These are phyloP conservation scores for Anthoscopus minutus DNA, from an alignment of 2,113 vertebrate genomes.

Conservation along the genomic window DNA sequence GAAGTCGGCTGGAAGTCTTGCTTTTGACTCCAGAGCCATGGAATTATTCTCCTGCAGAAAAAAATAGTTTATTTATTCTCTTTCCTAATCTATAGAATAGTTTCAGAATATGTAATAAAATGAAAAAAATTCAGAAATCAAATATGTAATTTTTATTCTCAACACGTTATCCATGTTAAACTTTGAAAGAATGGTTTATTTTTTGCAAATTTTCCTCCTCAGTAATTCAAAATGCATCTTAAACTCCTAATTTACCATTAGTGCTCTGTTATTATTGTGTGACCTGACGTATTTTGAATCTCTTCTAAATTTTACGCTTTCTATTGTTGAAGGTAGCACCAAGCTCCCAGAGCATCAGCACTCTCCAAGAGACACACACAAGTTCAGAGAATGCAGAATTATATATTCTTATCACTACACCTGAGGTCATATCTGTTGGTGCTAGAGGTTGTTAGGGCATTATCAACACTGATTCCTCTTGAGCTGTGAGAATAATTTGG, in stretches of 20 bases:
- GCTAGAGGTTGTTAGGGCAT: constrained; percentile 53
- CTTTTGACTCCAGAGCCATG: neutral
- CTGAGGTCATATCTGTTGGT: constrained; percentile 42
- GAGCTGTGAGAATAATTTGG: constrained; percentile 69
- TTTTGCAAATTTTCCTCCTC: neutral
- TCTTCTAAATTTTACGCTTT: neutral
- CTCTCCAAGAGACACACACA: neutral
- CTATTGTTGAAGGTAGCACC: neutral
- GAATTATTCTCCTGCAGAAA: neutral
- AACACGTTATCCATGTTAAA: neutral
- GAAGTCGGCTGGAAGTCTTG: neutral
- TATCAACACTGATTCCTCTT: constrained; percentile 54
- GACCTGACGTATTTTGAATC: neutral
- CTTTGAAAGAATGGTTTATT: neutral
- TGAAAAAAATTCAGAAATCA: neutral
- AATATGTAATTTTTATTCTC: neutral
- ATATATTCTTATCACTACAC: constrained; percentile 37
- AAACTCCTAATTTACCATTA: neutral
- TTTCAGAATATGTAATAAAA: neutral
- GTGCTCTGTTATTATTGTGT: neutral
- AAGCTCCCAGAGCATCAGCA: neutral
- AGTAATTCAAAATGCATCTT: neutral
- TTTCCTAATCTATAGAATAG: neutral
- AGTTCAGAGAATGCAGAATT: constrained; percentile 2
- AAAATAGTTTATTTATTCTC: neutral